phyloP scores from a whole-genome alignment of 1,140 invertebrate genomes.

The Medauroidea extradentata region DNA sequence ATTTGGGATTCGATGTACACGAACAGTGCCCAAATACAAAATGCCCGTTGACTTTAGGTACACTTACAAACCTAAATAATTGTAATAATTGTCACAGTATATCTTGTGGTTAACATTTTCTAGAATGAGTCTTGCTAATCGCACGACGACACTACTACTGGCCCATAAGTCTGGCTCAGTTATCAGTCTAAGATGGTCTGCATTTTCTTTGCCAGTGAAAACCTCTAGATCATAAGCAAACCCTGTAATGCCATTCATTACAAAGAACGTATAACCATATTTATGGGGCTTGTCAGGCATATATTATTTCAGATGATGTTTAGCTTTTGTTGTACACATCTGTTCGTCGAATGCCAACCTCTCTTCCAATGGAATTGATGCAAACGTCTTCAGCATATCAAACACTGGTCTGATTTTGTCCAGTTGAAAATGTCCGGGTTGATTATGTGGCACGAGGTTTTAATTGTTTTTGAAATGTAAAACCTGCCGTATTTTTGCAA shows the following conservation, averaged over 20 bases:
- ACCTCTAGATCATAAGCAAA: conserved; percentile 38
- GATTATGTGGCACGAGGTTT: conserved; percentile 19
- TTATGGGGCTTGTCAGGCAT: conserved; percentile 36
- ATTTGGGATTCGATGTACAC: conserved; percentile 7
- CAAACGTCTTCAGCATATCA: conserved; percentile 6
- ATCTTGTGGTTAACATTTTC: conserved; percentile 16
- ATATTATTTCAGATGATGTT: conserved; percentile 34
- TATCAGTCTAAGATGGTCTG: background rate
- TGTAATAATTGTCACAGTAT: conserved; percentile 32
- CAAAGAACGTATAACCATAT: conserved; percentile 34
- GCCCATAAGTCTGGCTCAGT: conserved; percentile 20
- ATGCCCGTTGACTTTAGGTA: conserved; percentile 30
- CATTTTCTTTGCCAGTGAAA: conserved; percentile 29
- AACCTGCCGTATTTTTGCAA: conserved; percentile 32
- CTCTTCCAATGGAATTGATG: conserved; percentile 28
- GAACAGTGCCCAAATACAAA: conserved; percentile 17
- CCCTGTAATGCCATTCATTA: conserved; percentile 37
- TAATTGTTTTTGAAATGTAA: conserved; percentile 36
- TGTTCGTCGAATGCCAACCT: conserved; percentile 34
- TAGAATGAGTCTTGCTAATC: conserved; percentile 15
- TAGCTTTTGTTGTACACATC: conserved; percentile 35
- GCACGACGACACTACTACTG: conserved; percentile 18
- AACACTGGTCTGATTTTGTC: conserved; percentile 28
- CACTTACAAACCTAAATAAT: conserved; percentile 23
- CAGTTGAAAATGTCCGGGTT: conserved; percentile 20